These are phyloP conservation scores for Hirundo rustica DNA, from an alignment of 2,797 vertebrate species.

Conservation along the genomic window DNA sequence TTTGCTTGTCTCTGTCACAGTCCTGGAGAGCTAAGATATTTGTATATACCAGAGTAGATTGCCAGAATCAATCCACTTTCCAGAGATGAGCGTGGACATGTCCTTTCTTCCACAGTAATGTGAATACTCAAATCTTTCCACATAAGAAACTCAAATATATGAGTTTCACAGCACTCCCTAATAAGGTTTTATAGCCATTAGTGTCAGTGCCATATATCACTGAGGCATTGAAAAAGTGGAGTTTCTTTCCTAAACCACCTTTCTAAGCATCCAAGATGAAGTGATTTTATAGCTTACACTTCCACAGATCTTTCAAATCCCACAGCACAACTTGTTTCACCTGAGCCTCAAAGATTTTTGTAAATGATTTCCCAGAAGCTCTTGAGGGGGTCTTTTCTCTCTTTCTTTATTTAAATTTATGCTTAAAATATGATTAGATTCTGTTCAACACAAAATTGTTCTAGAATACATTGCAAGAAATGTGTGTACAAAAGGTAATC, in stretches of 20 bases:
- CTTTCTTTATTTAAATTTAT: slow-evolving; percentile 62
- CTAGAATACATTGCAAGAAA: slow-evolving; percentile 3
- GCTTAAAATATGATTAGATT: slow-evolving; percentile 51
- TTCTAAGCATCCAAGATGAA: slow-evolving; percentile 70
- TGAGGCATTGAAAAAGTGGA: slow-evolving; percentile 69
- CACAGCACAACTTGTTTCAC: slow-evolving; percentile 55
- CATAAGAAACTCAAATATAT: slow-evolving; percentile 72
- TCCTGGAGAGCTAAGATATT: slow-evolving; percentile 39
- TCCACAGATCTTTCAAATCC: slow-evolving; percentile 67
- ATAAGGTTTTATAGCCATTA: slow-evolving; percentile 72
- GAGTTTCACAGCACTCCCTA: slow-evolving; percentile 66
- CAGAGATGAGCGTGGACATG: slow-evolving; percentile 49
- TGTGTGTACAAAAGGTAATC: slow-evolving; percentile 38
- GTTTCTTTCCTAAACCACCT: slow-evolving; percentile 69
- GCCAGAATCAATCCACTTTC: slow-evolving; percentile 65
- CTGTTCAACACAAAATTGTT: slow-evolving; percentile 36
- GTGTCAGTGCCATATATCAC: slow-evolving; percentile 69
- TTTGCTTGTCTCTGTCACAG: slow-evolving; percentile 42
- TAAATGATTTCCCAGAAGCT: slow-evolving; percentile 58
- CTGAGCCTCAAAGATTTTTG: slow-evolving; percentile 60
- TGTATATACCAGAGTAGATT: slow-evolving; percentile 61
- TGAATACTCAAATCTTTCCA: slow-evolving; percentile 69
- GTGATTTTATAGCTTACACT: slow-evolving; percentile 70
- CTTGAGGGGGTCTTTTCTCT: slow-evolving; percentile 60
- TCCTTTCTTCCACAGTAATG: slow-evolving; percentile 61